phyloP scores from a whole-genome alignment of 2,797 vertebrate species.

The Oophaga sylvatica region DNA sequence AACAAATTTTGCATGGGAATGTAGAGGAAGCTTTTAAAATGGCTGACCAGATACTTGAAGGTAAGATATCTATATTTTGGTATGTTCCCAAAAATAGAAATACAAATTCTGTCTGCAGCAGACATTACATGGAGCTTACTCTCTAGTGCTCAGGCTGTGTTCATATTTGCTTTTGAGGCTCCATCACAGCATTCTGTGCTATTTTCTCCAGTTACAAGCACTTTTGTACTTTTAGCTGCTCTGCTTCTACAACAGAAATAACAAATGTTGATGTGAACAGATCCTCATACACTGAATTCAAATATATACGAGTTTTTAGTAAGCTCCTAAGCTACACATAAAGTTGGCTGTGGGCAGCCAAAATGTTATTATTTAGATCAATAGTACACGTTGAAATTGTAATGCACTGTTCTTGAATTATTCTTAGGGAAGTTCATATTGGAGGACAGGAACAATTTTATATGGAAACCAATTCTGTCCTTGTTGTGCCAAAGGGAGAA shows the following conservation, averaged over 20 bases:
- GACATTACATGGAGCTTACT: not conserved
- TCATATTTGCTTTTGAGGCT: too few species aligned
- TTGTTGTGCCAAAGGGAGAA: conserved; percentile 74
- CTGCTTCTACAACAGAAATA: too few species aligned
- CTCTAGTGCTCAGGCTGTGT: not conserved
- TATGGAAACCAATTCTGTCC: conserved; percentile 76
- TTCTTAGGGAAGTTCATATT: conserved; percentile 68
- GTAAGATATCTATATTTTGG: conserved; percentile 53
- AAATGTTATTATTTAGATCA: not conserved
- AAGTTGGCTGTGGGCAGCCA: not conserved
- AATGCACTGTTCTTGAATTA: not conserved
- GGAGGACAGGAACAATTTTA: conserved; percentile 79
- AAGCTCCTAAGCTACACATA: not conserved
- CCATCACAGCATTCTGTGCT: too few species aligned
- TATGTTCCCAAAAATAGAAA: not conserved
- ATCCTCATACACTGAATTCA: not conserved
- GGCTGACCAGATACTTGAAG: conserved; percentile 69
- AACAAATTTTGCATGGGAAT: conserved; percentile 69
- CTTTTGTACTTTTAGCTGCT: too few species aligned
- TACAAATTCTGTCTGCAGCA: not conserved
- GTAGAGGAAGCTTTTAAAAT: conserved; percentile 66
- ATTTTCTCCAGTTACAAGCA: too few species aligned
- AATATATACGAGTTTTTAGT: not conserved
- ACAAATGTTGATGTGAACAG: too few species aligned
- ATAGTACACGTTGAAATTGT: not conserved